A percentile compares a stretch with the other conserved stretches of the same genome.
phyloP scores from a whole-genome alignment of 2,797 vertebrate genomes.

The Cercopithecus hamlyni region DNA sequence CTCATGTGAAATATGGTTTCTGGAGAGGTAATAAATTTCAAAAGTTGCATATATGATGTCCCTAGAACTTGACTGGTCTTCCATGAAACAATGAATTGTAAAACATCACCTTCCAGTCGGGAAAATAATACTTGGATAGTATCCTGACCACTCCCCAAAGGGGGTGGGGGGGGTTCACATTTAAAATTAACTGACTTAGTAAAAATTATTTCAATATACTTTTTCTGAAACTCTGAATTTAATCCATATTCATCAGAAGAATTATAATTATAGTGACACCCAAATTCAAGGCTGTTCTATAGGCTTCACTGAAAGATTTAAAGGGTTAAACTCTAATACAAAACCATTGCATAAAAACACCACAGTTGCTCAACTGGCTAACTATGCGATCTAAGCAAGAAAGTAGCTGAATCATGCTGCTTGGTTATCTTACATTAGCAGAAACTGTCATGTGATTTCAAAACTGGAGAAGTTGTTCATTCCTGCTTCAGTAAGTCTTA shows the following conservation, averaged over 20 bases:
- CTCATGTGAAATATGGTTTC: neutral
- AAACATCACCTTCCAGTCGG: neutral
- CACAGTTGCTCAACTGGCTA: neutral
- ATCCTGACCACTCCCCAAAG: neutral
- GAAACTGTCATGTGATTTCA: conserved; percentile 3
- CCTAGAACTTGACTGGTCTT: rapidly evolving
- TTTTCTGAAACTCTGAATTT: neutral
- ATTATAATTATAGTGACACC: neutral
- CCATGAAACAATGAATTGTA: neutral
- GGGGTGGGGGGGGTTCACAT: neutral
- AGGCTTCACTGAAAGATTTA: neutral
- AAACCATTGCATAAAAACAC: neutral
- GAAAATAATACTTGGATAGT: neutral
- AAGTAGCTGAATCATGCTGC: conserved; percentile 67
- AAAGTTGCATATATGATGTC: neutral
- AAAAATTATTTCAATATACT: neutral
- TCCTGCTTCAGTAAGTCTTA: neutral
- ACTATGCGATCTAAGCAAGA: neutral
- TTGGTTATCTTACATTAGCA: conserved; percentile 34
- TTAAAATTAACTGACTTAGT: neutral
- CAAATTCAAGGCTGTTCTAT: neutral
- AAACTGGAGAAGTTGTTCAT: neutral
- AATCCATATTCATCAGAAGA: neutral
- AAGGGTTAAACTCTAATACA: neutral
- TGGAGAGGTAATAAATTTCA: neutral